Conservation (phyloP, 2,113 vertebrate species). For the Chionomys nivalis region DNA sequence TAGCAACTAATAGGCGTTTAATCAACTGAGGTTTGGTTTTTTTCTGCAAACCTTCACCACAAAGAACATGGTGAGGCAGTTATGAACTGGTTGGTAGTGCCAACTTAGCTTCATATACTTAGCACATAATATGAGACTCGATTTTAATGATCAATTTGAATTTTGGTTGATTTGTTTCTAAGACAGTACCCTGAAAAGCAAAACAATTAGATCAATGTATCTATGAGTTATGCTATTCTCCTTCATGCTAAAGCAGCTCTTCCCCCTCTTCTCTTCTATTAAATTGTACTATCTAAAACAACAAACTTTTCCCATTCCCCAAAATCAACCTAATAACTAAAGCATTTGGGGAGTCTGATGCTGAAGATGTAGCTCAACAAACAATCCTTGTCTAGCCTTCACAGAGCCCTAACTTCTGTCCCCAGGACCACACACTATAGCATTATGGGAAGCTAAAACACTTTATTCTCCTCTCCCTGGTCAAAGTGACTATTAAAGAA, state of each 20-base stretch:
- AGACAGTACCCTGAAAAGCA: neutral
- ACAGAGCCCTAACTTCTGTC: neutral
- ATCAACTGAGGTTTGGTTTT: neutral
- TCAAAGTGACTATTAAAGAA: neutral
- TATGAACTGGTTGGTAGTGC: neutral
- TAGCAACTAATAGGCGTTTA: neutral
- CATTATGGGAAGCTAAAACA: neutral
- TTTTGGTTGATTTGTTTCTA: neutral
- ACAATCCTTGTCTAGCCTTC: neutral
- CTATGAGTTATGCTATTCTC: neutral
- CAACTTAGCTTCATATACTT: neutral
- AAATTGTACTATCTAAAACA: neutral
- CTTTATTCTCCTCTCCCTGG: neutral
- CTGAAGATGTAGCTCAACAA: neutral
- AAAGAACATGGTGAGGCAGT: neutral
- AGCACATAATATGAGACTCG: neutral
- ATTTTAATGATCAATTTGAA: neutral
- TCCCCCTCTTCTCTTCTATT: neutral
- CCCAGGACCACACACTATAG: neutral
- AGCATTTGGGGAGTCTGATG: neutral
- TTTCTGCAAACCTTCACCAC: neutral
- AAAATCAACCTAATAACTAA: neutral
- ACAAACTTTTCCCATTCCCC: neutral
- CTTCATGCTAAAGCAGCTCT: neutral
- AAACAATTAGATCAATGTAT: neutral